Conservation (phyloP, 1,140 invertebrate species). For the Carcinoscorpius rotundicauda region DNA sequence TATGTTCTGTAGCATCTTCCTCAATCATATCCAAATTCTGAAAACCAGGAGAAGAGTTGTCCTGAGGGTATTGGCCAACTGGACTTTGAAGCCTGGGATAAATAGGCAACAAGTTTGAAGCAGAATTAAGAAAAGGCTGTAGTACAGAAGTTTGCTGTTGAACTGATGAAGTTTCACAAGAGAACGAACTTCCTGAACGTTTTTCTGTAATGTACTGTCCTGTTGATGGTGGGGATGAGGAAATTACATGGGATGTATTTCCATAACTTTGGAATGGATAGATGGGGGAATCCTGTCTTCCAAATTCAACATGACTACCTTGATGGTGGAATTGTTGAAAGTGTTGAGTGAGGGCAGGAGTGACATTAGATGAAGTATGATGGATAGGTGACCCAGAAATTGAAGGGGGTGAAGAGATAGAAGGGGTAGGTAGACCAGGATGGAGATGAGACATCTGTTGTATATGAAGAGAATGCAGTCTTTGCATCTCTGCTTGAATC, state of each 20-base stretch:
- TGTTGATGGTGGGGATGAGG: constrained; percentile 3
- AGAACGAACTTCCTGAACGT: not conserved
- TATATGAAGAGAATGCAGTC: constrained; percentile 34
- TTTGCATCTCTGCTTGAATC: constrained; percentile 33
- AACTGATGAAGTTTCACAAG: constrained; percentile 6
- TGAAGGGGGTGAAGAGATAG: constrained; percentile 23
- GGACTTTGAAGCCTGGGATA: constrained; percentile 1
- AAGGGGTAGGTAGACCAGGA: constrained; percentile 13
- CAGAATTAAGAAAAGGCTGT: constrained; percentile 12
- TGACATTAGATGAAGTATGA: constrained; percentile 14
- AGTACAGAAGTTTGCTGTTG: constrained; percentile 14
- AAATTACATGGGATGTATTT: constrained; percentile 1
- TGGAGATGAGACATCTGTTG: constrained; percentile 26
- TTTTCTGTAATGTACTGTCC: not conserved
- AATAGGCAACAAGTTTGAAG: constrained; percentile 12
- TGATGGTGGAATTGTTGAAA: constrained; percentile 38
- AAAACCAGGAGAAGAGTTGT: constrained; percentile 35
- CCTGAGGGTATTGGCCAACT: constrained; percentile 33
- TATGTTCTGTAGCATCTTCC: constrained; percentile 49
- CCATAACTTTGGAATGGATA: too few species aligned
- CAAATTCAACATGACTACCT: constrained; percentile 16
- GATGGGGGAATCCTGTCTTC: constrained; percentile 10
- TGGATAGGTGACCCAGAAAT: constrained; percentile 31
- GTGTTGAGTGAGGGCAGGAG: constrained; percentile 31
- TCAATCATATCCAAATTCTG: constrained; percentile 69